phyloP scores from a whole-genome alignment of 53 echinoderm and acorn worm genomes.

The Echinarachnius parma region DNA sequence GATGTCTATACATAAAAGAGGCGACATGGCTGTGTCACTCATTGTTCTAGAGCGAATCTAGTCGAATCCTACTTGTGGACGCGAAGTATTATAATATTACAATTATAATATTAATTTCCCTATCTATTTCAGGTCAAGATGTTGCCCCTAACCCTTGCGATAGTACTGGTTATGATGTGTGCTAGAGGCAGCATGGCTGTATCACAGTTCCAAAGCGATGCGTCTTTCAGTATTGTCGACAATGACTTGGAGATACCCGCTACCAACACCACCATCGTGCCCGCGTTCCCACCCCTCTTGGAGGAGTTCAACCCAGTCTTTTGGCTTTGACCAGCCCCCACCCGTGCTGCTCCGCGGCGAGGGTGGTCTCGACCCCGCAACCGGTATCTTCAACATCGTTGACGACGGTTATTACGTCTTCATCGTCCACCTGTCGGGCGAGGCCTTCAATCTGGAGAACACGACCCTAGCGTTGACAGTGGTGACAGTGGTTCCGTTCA shows the following conservation, averaged over 20 bases:
- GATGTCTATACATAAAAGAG: too few species aligned
- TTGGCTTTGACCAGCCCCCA: conserved; percentile 14
- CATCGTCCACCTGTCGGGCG: conserved; percentile 13
- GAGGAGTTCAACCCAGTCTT: too few species aligned
- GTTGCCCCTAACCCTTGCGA: too few species aligned
- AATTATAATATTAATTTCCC: too few species aligned
- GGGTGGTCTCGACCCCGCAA: background rate
- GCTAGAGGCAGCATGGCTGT: too few species aligned
- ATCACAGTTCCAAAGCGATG: conserved; percentile 20
- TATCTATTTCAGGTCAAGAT: too few species aligned
- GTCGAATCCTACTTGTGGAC: too few species aligned
- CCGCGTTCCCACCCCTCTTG: background rate
- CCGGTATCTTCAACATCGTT: conserved; percentile 5
- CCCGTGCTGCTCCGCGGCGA: conserved; percentile 5
- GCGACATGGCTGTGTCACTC: too few species aligned
- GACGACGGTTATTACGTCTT: conserved; percentile 32
- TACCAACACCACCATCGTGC: background rate
- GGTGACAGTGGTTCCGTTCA: background rate
- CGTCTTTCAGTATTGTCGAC: conserved; percentile 25
- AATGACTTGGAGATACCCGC: background rate
- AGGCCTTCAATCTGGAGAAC: background rate
- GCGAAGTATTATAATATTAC: too few species aligned
- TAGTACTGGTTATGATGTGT: too few species aligned
- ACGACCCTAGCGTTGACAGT: background rate
- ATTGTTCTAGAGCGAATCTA: too few species aligned